A percentile compares a stretch with the other conserved stretches of the same genome.
Conservation (phyloP, 2,113 vertebrate species). For the Eupsittula cactorum region DNA sequence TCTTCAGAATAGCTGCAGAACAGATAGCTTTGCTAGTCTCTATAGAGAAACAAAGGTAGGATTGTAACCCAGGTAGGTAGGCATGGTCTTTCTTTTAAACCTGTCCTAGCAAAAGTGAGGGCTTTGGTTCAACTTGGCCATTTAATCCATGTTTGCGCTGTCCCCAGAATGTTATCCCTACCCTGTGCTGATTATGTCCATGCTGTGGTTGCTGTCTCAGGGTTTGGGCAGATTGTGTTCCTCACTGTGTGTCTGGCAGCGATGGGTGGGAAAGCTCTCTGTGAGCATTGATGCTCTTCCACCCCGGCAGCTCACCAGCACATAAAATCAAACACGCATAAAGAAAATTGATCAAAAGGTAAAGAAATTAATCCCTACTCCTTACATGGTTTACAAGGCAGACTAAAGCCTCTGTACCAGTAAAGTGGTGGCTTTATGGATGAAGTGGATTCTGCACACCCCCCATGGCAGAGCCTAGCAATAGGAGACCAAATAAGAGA, state of each 20-base stretch:
- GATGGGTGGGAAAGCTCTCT: background rate
- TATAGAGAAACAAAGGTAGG: background rate
- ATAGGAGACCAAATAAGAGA: background rate
- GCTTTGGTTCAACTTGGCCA: background rate
- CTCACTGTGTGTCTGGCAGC: accelerated
- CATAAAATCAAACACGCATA: background rate
- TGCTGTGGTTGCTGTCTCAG: background rate
- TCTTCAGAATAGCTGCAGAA: conserved; percentile 44
- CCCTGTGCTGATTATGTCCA: background rate
- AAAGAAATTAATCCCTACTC: background rate
- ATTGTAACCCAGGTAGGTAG: background rate
- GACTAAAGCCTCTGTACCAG: background rate
- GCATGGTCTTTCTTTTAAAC: background rate
- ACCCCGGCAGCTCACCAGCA: accelerated
- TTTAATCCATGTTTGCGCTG: accelerated
- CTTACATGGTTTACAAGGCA: accelerated
- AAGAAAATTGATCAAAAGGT: background rate
- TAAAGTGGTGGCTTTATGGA: background rate
- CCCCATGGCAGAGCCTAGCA: background rate
- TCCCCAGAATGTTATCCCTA: background rate
- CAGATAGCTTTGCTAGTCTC: conserved; percentile 3
- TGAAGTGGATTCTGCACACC: background rate
- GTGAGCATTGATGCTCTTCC: background rate
- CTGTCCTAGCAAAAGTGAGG: background rate
- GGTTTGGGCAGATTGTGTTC: background rate